A percentile compares a stretch with the other conserved stretches of the same genome.
phyloP scores from a whole-genome alignment of 2,888 invertebrate species.

The Stegana nigrithorax region DNA sequence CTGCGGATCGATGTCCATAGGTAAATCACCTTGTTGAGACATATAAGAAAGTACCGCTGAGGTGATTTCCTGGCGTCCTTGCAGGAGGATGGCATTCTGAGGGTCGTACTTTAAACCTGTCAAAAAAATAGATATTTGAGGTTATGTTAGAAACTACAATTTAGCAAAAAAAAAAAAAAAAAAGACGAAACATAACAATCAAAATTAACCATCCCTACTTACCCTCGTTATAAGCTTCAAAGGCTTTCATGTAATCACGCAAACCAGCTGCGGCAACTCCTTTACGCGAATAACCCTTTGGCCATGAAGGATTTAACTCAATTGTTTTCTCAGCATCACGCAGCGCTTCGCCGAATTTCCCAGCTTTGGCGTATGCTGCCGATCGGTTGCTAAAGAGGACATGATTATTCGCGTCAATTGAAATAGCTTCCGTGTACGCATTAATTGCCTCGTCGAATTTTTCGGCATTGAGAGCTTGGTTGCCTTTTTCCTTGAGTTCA shows the following conservation, averaged over 20 bases:
- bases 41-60: conserved; percentile 51
- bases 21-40: conserved; percentile 48
- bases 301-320: conserved; percentile 84
- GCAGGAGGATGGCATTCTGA: conserved; percentile 65
- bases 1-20: conserved; percentile 64
- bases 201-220: conserved; percentile 44
- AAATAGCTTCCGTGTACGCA: conserved; percentile 84
- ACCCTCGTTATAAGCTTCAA: conserved; percentile 79
- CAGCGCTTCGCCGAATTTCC: conserved; percentile 79
- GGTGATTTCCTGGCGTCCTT: conserved; percentile 64
- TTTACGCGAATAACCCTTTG: conserved; percentile 89
- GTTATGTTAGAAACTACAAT: conserved; percentile 40
- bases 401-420: conserved; percentile 83
- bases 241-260: conserved; percentile 79
- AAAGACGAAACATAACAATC: not conserved
- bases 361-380: conserved; percentile 87
- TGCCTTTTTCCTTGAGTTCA: conserved; percentile 87
- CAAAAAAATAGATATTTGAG: conserved; percentile 3
- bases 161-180: not conserved
- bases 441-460: conserved; percentile 84
- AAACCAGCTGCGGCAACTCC: conserved; percentile 87
- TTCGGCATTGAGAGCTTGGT: conserved; percentile 82
- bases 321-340: conserved; percentile 89
- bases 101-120: conserved; percentile 77
- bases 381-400: conserved; percentile 93